phyloP scores from a whole-genome alignment of 2,888 invertebrate species.

The Conus canariensis region DNA sequence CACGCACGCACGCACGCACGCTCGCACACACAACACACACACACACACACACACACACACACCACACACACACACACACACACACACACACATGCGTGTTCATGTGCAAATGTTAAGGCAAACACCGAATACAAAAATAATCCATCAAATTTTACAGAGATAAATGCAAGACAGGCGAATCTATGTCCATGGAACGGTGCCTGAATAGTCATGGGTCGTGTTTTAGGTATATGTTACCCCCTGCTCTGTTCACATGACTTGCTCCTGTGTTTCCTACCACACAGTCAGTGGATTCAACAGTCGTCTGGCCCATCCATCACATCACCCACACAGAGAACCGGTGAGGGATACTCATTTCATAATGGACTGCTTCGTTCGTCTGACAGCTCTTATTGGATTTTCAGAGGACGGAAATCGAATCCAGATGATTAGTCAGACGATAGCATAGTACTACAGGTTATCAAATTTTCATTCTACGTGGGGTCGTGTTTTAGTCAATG shows the following conservation, averaged over 20 bases:
- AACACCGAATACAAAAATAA: no score
- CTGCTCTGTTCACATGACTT: neutral
- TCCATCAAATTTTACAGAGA: no score
- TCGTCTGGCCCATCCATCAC: neutral
- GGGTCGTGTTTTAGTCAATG: slow-evolving; percentile 15
- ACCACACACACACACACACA: no score
- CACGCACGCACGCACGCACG: no score
- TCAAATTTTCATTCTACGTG: slow-evolving; percentile 29
- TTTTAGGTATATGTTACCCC: neutral
- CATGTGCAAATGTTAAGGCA: no score
- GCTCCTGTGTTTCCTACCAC: neutral
- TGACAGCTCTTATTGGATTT: slow-evolving; percentile 31
- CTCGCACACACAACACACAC: no score
- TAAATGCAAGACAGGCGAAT: no score
- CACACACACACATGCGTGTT: no score
- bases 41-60: no score
- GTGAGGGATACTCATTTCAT: slow-evolving; percentile 23
- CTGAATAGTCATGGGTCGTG: no score
- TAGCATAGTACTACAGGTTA: slow-evolving; percentile 3
- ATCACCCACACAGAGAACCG: no score
- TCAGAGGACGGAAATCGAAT: neutral
- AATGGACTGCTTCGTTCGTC: neutral
- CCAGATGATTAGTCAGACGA: neutral
- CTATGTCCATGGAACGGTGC: no score
- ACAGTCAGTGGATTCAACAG: neutral